phyloP scores from a whole-genome alignment of 1,140 invertebrate genomes.

The Mylabris phalerata region DNA sequence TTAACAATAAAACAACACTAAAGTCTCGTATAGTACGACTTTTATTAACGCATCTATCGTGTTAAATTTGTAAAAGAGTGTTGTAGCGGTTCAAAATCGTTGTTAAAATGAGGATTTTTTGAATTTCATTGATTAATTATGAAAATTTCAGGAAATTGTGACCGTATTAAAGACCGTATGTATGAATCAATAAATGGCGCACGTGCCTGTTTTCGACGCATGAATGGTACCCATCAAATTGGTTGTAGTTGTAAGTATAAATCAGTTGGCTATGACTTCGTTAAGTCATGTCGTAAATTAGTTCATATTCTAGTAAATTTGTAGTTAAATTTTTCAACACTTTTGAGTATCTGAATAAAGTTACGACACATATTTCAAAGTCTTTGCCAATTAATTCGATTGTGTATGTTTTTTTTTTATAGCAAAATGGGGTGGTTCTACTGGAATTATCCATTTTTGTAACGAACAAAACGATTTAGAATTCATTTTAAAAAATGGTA shows the following conservation, averaged over 20 bases:
- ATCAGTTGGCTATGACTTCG: too few relatives aligned
- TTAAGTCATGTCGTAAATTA: too few relatives aligned
- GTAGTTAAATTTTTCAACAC: too few relatives aligned
- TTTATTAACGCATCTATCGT: too few relatives aligned
- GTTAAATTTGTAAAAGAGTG: too few relatives aligned
- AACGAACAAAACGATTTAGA: constrained; percentile 52
- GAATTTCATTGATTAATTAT: too few relatives aligned
- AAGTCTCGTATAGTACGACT: too few relatives aligned
- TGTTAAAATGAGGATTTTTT: too few relatives aligned
- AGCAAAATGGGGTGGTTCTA: constrained; percentile 65
- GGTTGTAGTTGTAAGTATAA: constrained; percentile 77
- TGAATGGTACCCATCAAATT: constrained; percentile 89
- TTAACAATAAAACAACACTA: too few relatives aligned
- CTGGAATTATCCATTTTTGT: constrained; percentile 77
- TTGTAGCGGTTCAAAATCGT: too few relatives aligned
- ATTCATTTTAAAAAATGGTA: constrained; percentile 63
- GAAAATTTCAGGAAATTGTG: constrained; percentile 35
- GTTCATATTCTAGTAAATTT: too few relatives aligned
- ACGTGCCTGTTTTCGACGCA: constrained; percentile 72
- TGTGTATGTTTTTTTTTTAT: constrained; percentile 49
- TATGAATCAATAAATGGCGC: constrained; percentile 66
- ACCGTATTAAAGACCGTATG: constrained; percentile 71
- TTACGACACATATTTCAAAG: too few relatives aligned
- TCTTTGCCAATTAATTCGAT: neutral
- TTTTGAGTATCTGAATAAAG: neutral